A percentile compares a stretch with the other conserved stretches of the same genome.
phyloP scores from a whole-genome alignment of 2,797 vertebrate genomes.

The Oryzias dopingdopingensis region DNA sequence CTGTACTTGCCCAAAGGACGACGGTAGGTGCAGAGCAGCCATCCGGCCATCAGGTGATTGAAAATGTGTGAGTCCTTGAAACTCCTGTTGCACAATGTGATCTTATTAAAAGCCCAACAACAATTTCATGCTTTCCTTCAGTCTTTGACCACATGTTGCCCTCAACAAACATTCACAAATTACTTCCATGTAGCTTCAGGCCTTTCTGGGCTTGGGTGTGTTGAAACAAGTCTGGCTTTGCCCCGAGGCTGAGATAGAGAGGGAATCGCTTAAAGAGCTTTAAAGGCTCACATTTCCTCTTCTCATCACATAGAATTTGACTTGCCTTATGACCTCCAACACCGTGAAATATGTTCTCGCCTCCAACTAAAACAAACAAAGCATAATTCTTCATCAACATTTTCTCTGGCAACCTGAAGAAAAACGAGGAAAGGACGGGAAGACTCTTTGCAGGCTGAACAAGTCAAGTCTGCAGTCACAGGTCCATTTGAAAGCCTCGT shows the following conservation, averaged over 20 bases:
- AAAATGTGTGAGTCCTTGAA: conserved; percentile 9
- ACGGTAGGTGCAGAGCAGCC: conserved; percentile 1
- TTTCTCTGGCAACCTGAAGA: conserved; percentile 51
- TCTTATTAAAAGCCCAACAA: conserved; percentile 7
- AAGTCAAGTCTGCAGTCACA: conserved; percentile 11
- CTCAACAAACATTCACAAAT: conserved; percentile 51
- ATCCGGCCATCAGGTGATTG: conserved; percentile 15
- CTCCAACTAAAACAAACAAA: conserved; percentile 80
- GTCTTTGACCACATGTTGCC: conserved; percentile 38
- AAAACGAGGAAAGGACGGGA: conserved; percentile 13
- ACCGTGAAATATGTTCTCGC: conserved; percentile 75
- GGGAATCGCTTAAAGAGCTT: conserved; percentile 72
- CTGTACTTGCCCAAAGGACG: conserved; percentile 20
- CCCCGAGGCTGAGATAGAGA: conserved; percentile 61
- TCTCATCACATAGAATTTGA: conserved; percentile 61
- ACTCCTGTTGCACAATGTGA: conserved; percentile 2
- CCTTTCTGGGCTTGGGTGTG: conserved; percentile 48
- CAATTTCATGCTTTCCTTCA: conserved; percentile 17
- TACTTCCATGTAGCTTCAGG: conserved; percentile 34
- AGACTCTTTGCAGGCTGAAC: conserved; percentile 3
- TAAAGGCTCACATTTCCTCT: conserved; percentile 71
- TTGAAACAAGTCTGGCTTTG: conserved; percentile 69
- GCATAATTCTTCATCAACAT: conserved; percentile 76
- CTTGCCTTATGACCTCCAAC: conserved; percentile 66
- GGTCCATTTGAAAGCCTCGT: conserved; percentile 16